These are phyloP conservation scores for Poecilia wingei DNA, from an alignment of 2,797 vertebrate species.

Conservation along the genomic window DNA sequence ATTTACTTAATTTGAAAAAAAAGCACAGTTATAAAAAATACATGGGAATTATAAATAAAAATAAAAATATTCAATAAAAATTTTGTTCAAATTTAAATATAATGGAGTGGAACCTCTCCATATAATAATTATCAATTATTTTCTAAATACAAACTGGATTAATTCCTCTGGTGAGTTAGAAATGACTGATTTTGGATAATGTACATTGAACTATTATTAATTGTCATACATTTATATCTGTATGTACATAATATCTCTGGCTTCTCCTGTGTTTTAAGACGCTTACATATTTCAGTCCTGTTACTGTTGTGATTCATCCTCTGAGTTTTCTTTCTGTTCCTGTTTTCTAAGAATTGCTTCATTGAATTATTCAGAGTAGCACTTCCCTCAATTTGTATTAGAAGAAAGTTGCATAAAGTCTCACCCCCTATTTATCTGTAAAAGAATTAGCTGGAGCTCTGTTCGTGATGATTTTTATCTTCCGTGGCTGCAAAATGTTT, in stretches of 20 bases:
- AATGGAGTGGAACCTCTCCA: not conserved
- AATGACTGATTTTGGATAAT: not conserved
- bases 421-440: not conserved
- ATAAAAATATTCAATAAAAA: not conserved
- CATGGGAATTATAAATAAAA: not conserved
- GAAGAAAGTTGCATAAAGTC: not conserved
- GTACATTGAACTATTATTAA: not conserved
- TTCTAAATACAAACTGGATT: not conserved
- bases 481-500: slow-evolving; percentile 20
- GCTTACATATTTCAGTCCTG: not conserved
- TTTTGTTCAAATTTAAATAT: not conserved
- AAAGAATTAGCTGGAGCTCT: not conserved
- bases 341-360: not conserved
- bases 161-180: not conserved
- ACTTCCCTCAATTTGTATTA: not conserved
- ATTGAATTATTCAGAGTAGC: not conserved
- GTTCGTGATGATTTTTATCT: slow-evolving; percentile 7
- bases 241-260: not conserved
- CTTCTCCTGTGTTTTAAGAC: not conserved
- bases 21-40: not conserved
- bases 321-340: not conserved
- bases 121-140: not conserved
- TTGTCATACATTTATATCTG: not conserved
- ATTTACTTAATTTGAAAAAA: not conserved
- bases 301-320: not conserved